A percentile compares a stretch with the other conserved stretches of the same genome.
These are phyloP conservation scores for Lucifuga dentata DNA, from an alignment of 2,113 vertebrate species.

Conservation along the genomic window DNA sequence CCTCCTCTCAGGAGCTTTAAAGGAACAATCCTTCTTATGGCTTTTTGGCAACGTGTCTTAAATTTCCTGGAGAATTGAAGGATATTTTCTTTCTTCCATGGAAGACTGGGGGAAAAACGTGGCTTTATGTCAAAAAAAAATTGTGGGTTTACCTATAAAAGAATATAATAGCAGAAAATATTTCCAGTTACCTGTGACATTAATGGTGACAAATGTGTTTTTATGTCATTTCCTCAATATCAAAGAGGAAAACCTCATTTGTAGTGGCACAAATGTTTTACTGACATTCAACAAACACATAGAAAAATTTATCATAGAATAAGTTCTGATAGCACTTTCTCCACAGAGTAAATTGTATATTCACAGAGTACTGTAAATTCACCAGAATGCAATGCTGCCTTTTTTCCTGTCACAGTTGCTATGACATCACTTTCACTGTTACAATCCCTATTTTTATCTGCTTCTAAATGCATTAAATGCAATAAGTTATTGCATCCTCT, in stretches of 20 bases:
- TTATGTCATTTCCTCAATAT: conserved; percentile 34
- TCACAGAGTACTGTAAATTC: too few relatives aligned
- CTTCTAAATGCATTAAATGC: too few relatives aligned
- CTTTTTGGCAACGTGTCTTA: conserved; percentile 13
- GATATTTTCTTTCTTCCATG: conserved; percentile 1
- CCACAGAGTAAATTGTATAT: too few relatives aligned
- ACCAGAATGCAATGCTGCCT: not conserved
- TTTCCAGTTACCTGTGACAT: conserved; percentile 10
- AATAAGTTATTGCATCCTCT: too few relatives aligned
- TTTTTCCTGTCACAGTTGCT: not conserved
- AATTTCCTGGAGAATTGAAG: conserved; percentile 7
- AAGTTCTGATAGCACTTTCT: too few relatives aligned
- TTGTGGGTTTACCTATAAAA: conserved; percentile 11
- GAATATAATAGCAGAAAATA: not conserved
- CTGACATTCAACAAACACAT: too few relatives aligned
- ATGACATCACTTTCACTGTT: not conserved
- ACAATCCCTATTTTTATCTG: too few relatives aligned
- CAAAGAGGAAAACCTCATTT: conserved; percentile 36
- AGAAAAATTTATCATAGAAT: not conserved
- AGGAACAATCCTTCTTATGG: conserved; percentile 42
- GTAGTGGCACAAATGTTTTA: conserved; percentile 19
- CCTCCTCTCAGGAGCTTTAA: conserved; percentile 29
- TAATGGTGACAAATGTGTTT: conserved; percentile 31
- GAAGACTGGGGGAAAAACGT: too few relatives aligned
- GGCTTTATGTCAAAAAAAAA: conserved; percentile 32